phyloP scores from a whole-genome alignment of 2,888 invertebrate species.

The Agrochola litura region DNA sequence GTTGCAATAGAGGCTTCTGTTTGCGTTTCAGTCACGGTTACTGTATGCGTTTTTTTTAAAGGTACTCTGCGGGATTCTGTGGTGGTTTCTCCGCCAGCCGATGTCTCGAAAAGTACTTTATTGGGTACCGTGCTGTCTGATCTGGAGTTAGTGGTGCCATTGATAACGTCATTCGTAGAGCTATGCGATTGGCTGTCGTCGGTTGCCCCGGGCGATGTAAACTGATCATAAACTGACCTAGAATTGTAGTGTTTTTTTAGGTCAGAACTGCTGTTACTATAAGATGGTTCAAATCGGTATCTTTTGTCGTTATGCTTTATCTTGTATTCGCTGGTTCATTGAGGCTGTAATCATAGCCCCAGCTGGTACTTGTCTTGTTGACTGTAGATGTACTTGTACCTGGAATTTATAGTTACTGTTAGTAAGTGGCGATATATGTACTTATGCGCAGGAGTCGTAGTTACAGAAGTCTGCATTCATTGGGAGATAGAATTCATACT shows the following conservation, averaged over 20 bases:
- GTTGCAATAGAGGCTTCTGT: background rate
- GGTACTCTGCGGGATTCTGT: background rate
- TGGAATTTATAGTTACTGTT: background rate
- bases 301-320: background rate
- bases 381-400: background rate
- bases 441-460: background rate
- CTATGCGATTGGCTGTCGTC: background rate
- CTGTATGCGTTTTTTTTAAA: background rate
- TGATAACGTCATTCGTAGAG: background rate
- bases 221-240: background rate
- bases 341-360: conserved; percentile 5
- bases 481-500: background rate
- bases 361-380: background rate
- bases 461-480: background rate
- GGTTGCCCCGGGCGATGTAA: background rate
- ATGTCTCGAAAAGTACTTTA: background rate
- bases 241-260: background rate
- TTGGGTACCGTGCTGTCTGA: background rate
- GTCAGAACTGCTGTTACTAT: background rate
- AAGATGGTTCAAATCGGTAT: background rate
- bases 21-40: background rate
- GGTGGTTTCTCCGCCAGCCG: background rate
- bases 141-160: no score
- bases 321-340: background rate
- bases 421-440: no score